These are phyloP conservation scores for Paradoxurus hermaphroditus DNA, from an alignment of 2,113 vertebrate species.

Conservation along the genomic window DNA sequence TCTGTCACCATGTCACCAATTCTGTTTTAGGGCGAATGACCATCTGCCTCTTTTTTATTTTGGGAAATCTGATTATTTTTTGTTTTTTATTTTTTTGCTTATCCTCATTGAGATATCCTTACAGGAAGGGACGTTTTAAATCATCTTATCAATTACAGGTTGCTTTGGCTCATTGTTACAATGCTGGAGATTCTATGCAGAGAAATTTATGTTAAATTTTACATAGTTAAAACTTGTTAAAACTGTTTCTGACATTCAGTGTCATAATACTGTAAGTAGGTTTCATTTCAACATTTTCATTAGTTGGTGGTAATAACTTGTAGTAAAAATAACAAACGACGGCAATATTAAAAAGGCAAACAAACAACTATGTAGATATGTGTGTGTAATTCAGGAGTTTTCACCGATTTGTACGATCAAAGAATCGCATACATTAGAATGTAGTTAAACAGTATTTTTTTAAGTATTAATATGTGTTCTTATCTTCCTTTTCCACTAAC, in stretches of 20 bases:
- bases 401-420: background rate
- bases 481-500: background rate
- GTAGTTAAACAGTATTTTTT: background rate
- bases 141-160: background rate
- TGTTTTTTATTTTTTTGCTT: background rate
- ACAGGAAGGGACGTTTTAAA: background rate
- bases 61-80: background rate
- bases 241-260: constrained; percentile 20
- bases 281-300: constrained; percentile 18
- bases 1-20: background rate
- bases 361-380: background rate
- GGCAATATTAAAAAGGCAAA: background rate
- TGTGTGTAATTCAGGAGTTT: background rate
- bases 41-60: constrained; percentile 28
- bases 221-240: constrained; percentile 38
- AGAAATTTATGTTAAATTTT: no score
- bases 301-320: background rate
- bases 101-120: background rate
- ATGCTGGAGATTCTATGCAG: background rate
- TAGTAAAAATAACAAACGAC: constrained; percentile 42
- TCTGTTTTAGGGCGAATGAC: background rate
- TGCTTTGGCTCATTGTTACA: background rate
- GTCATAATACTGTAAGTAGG: constrained; percentile 19
- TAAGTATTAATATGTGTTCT: background rate
- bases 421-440: background rate